Evolutionary conservation across 2,888 invertebrate species (phyloP), one percentile per base, ranked within the genome.

Genomic region (Odontocolon sp.): DNA sequence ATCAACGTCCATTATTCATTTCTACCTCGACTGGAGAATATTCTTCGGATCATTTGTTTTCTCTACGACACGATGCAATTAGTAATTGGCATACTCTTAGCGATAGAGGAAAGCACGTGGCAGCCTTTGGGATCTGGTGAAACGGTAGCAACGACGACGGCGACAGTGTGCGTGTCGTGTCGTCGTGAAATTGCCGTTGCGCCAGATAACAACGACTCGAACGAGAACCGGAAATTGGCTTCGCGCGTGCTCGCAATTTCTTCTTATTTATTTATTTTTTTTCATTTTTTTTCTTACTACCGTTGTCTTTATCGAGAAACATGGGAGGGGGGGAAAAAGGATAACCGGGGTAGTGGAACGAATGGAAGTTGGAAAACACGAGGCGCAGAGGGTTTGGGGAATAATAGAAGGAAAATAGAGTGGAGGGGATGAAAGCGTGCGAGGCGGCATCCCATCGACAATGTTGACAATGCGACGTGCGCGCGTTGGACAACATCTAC

Each of bases 401-500:
- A 11, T 18, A 61, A 61, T 31, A 74, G 42, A 56, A 50, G 28
- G 52, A 68, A 45, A 54, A 28, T 16, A 16, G 0, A 4, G 57
- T 57, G 67, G 52, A 70, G 70, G 70, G 61, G 38, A 47, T 64
- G 68, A 74, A 73, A 75, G 74, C 72, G 77, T 68, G 71, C 54
- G 71, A 63, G 47, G 70, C 61, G 54, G 33, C 68, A 57, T 74
- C 79, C 77, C 70, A 75, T 70, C 50, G 79, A 54, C 63, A 33
- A 18, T 50, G 69, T 77, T 77, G 77, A 79, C 74, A 76, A 76
- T 68, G 45, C 31, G 63, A 70, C 66, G 36, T 18, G 45, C 61
- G 31, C 42, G 57, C 47, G 36, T 71, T 47, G 21, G 63, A 70
- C 69, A 78, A 77, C 47, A 79, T 74, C 68, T 80, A 80, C 80